Evolutionary conservation across 2,888 invertebrate genomes (phyloP).

Genomic region (Ochlodes sylvanus): DNA sequence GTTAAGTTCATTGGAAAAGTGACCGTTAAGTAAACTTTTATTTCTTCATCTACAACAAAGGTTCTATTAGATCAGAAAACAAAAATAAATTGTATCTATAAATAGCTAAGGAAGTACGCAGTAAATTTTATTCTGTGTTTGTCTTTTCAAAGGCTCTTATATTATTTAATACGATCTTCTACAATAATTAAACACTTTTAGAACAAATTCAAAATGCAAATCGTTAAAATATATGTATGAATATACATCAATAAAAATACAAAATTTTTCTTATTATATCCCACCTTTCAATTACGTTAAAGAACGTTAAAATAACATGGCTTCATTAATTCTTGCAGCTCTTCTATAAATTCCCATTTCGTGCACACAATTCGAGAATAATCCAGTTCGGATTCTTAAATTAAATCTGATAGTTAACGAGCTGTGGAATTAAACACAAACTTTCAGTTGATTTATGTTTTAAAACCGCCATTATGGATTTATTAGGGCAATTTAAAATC

Average conservation of each 20-base stretch:
- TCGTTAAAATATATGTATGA: no score
- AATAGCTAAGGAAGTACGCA: no score
- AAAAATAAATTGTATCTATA: no score
- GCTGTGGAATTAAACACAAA: conserved; percentile 31
- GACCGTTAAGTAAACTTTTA: conserved; percentile 41
- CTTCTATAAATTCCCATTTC: conserved; percentile 29
- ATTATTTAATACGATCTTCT: no score
- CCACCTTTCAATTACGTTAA: conserved; percentile 12
- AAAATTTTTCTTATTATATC: background rate
- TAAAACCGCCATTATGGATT: conserved; percentile 32
- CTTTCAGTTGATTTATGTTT: conserved; percentile 37
- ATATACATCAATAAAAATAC: no score
- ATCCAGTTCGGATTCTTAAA: conserved; percentile 29
- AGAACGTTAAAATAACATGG: conserved; percentile 31
- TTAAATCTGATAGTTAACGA: conserved; percentile 34
- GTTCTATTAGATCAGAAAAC: background rate
- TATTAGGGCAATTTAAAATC: conserved; percentile 22
- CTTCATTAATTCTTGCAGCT: conserved; percentile 33
- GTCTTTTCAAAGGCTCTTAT: no score
- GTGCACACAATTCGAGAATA: conserved; percentile 27
- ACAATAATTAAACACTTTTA: no score
- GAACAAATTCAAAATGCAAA: no score
- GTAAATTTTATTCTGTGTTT: no score
- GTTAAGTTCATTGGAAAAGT: conserved; percentile 38
- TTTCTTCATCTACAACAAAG: conserved; percentile 23